Base-by-base conservation (phyloP, 2,888 invertebrate species). In the Opisthograptis luteolata region DNA sequence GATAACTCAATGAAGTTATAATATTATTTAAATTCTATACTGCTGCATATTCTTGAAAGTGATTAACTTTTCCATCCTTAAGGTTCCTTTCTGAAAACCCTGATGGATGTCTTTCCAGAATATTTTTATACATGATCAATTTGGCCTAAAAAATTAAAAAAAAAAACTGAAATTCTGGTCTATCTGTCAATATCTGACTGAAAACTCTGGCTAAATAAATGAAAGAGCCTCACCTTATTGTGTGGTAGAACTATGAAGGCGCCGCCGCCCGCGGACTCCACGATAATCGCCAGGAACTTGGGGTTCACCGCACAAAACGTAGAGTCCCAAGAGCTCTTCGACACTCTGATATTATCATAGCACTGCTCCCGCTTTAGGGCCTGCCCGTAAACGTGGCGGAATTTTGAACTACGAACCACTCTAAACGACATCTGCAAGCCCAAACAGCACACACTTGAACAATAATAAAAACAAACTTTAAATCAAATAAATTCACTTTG, bases 261-360 rank as follows among this genome's bases (percentile, higher is more conserved):
- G 64, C 98, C 98, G 66, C 98, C 98, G 53, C 98, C 98, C 47
- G 98, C 98, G 42, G 97, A 97, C 86, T 99, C 99, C 34, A 98
- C 98, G 79, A 98, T 98, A 76, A 98, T 97, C 63, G 99, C 98
- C 80, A 99, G 92, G 91, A 98, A 98, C 89, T 98, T 98, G 37
- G 99, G 99, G 91, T 99, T 99, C 72, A 99, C 98, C 66, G 98
- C 97, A 92, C 98, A 99, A 89, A 99, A 99, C 63, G 98, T 98
- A 58, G 98, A 97, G 85, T 99, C 99, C 96, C 99, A 99, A 42
- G 98, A 98, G 80, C 98, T 98, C 87, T 98, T 98, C 60, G 98
- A 98, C 61, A 99, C 98, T 81, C 98, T 93, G 76, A 99, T 95
- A 88, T 98, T 98, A 91, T 99, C 99, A 92, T 97, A 99, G 91